Evolutionary conservation across 2,797 vertebrate species (phyloP).

Genomic region (Urophycis tenuis): DNA sequence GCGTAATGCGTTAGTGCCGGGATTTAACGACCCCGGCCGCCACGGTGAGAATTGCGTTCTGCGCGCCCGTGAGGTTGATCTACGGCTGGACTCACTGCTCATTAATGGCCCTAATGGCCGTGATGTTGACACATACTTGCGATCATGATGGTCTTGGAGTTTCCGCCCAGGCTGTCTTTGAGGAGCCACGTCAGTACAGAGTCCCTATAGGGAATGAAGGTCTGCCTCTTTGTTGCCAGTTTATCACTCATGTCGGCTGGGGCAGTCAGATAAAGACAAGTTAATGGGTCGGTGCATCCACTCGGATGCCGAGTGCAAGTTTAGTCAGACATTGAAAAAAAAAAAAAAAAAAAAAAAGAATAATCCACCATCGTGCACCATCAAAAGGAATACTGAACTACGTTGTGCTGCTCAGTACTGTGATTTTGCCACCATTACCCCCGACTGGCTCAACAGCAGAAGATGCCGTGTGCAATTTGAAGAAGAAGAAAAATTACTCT

Average conservation of each 20-base stretch:
- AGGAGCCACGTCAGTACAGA: constrained; percentile 96
- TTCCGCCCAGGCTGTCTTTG: constrained; percentile 95
- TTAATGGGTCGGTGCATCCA: not conserved
- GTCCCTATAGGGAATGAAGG: constrained; percentile 94
- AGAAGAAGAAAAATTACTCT: too few species aligned
- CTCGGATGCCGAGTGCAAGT: too few species aligned
- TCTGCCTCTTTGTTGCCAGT: constrained; percentile 74
- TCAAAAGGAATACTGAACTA: not conserved
- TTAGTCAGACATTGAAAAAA: too few species aligned
- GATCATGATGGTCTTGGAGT: constrained; percentile 97
- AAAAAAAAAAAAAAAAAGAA: not conserved
- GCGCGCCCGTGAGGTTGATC: not conserved
- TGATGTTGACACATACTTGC: constrained; percentile 72
- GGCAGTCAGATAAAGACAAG: constrained; percentile 9
- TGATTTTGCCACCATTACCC: not conserved
- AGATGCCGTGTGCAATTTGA: constrained; percentile 15
- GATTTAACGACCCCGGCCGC: too few species aligned
- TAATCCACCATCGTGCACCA: not conserved
- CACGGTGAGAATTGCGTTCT: not conserved
- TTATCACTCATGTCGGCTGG: constrained; percentile 86
- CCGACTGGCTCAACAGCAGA: constrained; percentile 4
- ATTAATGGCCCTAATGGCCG: constrained; percentile 6
- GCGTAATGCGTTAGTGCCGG: too few species aligned
- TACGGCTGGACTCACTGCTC: not conserved
- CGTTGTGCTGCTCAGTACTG: not conserved